Evolutionary conservation across 2,113 vertebrate genomes (phyloP).

Genomic region (Tapirus terrestris): DNA sequence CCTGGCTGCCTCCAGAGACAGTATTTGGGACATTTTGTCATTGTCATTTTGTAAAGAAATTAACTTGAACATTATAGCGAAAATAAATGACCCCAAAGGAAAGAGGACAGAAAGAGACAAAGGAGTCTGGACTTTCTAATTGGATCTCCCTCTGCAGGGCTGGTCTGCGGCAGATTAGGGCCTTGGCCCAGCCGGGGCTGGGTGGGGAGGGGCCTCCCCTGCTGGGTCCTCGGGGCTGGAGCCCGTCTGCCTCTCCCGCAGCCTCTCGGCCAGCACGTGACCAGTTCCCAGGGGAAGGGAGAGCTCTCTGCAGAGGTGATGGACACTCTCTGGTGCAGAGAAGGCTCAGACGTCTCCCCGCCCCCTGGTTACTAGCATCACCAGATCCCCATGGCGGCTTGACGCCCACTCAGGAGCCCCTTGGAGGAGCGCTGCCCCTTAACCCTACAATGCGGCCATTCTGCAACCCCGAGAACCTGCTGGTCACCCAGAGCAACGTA

Average conservation of each 20-base stretch:
- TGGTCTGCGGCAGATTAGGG: rapidly evolving
- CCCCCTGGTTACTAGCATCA: too few relatives aligned
- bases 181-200: too few relatives aligned
- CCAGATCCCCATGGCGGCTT: rapidly evolving
- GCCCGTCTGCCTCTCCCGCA: background rate
- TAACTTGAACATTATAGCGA: background rate
- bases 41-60: background rate
- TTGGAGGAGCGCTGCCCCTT: rapidly evolving
- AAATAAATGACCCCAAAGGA: background rate
- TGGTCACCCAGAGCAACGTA: rapidly evolving
- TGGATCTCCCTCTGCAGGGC: rapidly evolving
- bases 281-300: rapidly evolving
- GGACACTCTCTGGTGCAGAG: rapidly evolving
- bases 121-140: background rate
- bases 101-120: rapidly evolving
- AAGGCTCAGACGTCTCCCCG: rapidly evolving
- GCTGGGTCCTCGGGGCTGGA: background rate
- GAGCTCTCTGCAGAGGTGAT: background rate
- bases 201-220: too few relatives aligned
- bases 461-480: background rate
- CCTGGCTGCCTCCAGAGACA: background rate
- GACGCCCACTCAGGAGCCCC: background rate
- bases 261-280: rapidly evolving
- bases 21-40: rapidly evolving
- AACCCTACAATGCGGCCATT: rapidly evolving